Conservation (phyloP, 92 coral and sea anemone species). For the Palythoa grandiflora region DNA sequence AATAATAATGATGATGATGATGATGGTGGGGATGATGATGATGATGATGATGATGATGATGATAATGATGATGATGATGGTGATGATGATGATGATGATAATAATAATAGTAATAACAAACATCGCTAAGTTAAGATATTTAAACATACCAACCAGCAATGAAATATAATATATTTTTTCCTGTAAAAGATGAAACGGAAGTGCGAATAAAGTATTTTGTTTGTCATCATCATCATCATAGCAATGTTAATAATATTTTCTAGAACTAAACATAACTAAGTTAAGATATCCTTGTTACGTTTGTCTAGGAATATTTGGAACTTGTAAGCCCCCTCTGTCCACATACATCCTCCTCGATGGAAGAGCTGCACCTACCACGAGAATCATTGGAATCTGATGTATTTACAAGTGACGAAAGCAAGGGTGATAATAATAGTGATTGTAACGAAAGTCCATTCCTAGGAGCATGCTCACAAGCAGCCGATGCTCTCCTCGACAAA, state of each 20-base stretch:
- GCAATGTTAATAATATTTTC: not conserved
- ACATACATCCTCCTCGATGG: slow-evolving; percentile 79
- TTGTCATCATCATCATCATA: not conserved
- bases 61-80: not conserved
- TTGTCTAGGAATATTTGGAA: slow-evolving; percentile 91
- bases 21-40: too few relatives aligned
- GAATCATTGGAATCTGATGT: slow-evolving; percentile 73
- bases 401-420: slow-evolving; percentile 68
- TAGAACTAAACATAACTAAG: not conserved
- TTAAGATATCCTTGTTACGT: not conserved
- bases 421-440: slow-evolving; percentile 66
- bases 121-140: too few relatives aligned
- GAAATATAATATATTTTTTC: too few relatives aligned
- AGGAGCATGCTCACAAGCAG: slow-evolving; percentile 20
- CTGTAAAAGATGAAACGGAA: too few relatives aligned
- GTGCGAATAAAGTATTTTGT: too few relatives aligned
- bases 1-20: not conserved
- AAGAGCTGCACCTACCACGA: slow-evolving; percentile 44
- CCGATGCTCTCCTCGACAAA: not conserved
- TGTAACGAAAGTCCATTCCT: slow-evolving; percentile 63
- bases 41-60: not conserved
- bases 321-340: slow-evolving; percentile 91
- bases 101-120: too few relatives aligned
- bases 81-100: not conserved
- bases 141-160: not conserved